Evolutionary conservation across 2,888 invertebrate species (phyloP).

Genomic region (Lissonota sp.): DNA sequence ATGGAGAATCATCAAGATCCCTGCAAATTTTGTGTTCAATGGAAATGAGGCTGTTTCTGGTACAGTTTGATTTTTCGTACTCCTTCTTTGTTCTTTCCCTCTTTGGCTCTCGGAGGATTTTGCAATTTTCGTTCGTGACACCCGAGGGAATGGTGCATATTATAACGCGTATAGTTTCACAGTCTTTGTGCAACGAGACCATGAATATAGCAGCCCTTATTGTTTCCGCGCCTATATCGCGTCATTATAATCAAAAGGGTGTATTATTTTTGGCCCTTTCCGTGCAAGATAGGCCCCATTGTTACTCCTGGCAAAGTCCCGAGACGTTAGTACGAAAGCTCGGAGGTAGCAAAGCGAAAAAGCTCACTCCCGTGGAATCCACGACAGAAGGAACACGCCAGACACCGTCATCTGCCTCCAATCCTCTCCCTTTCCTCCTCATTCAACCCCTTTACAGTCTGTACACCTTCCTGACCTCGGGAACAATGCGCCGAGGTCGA

Average conservation of each 20-base stretch:
- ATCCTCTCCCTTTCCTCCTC: neutral
- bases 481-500: conserved; percentile 60
- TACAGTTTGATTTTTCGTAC: too few species aligned
- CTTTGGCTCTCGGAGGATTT: conserved; percentile 31
- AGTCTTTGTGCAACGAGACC: conserved; percentile 27
- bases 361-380: conserved; percentile 42
- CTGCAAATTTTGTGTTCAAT: too few species aligned
- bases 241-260: too few species aligned
- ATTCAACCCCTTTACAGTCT: conserved; percentile 1
- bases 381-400: conserved; percentile 47
- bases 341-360: conserved; percentile 39
- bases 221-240: too few species aligned
- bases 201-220: too few species aligned
- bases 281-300: too few species aligned
- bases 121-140: conserved; percentile 39
- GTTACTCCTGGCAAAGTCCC: too few species aligned
- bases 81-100: too few species aligned
- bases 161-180: conserved; percentile 18
- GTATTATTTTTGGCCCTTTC: too few species aligned
- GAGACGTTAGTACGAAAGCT: conserved; percentile 8
- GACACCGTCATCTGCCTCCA: conserved; percentile 32
- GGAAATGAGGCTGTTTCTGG: too few species aligned
- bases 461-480: conserved; percentile 32
- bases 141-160: conserved; percentile 40
- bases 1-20: too few species aligned